Evolutionary conservation across 2,113 vertebrate genomes (phyloP), one percentile per base, ranked within the genome.

Genomic region (Dicaeum eximium): DNA sequence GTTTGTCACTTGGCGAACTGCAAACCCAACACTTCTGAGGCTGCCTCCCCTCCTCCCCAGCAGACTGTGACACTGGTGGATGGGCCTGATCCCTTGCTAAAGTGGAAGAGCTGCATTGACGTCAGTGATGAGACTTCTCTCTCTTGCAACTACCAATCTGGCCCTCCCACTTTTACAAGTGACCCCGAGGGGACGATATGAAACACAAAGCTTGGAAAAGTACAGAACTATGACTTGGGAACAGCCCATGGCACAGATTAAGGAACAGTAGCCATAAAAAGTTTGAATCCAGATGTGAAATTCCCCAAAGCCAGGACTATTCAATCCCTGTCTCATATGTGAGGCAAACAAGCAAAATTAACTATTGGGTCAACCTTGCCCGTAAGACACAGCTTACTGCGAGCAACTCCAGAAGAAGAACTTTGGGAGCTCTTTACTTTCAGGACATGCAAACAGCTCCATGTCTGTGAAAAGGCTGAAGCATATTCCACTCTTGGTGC

Each of bases 161-260:
- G 85, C 92, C 90, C 74, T 96, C 88, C 93, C 75, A 90, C 90
- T 96, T 94, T 62, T 95, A 92, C 69, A 71, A 90, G 93, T 71
- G 77, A 60, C 93, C 96, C 80, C 37, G 35, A 74, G 88, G 95
- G 92, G 82, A 95, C 5, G 21, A 91, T 88, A 94, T 93, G 94
- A 96, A 95, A 96, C 83, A 97, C 92, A 96, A 97, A 95, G 88
- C 92, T 94, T 94, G 95, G 95, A 93, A 96, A 94, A 95, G 79
- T 86, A 94, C 82, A 93, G 75, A 95, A 90, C 92, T 80, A 84
- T 69, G 90, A 90, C 82, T 96, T 84, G 86, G 90, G 94, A 96
- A 90, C 92, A 92, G 65, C 90, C 92, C 82, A 84, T 90, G 93
- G 88, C 95, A 95, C 93, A 95, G 93, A 94, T 94, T 60, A 95